phyloP scores from a whole-genome alignment of 2,888 invertebrate species.

The Schizaphis graminum region DNA sequence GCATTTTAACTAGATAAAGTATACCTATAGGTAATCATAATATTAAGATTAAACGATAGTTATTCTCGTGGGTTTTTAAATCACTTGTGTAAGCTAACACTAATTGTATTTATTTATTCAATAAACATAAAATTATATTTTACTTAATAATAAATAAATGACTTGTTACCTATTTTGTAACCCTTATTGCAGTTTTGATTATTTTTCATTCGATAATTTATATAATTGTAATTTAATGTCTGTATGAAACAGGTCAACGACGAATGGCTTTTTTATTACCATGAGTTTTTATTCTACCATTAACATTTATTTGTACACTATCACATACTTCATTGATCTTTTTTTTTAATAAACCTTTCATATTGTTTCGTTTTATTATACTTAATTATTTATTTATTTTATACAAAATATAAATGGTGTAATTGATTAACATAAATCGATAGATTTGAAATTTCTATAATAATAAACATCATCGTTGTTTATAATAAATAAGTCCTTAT shows the following conservation, averaged over 20 bases:
- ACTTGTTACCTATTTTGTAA: constrained; percentile 23
- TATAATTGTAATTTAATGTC: not conserved
- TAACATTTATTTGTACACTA: not conserved
- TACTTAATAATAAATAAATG: not conserved
- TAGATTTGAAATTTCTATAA: not conserved
- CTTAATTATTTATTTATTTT: not conserved
- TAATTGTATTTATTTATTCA: not conserved
- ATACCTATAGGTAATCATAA: not conserved
- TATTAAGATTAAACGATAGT: not conserved
- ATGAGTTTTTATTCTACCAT: not conserved
- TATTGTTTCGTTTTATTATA: not conserved
- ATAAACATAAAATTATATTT: not conserved
- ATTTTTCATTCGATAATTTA: not conserved
- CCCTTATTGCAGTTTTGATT: constrained; percentile 4
- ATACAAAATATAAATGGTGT: not conserved
- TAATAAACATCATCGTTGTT: not conserved
- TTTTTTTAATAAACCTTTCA: not conserved
- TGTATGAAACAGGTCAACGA: not conserved
- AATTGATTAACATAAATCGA: not conserved
- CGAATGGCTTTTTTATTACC: constrained; percentile 1
- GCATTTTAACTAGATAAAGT: not conserved
- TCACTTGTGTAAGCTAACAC: not conserved
- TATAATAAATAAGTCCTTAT: not conserved
- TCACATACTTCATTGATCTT: not conserved
- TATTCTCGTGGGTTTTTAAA: not conserved